Evolutionary conservation across 2,113 vertebrate genomes (phyloP), one percentile per base, ranked within the genome.

Genomic region (Casuarius casuarius): DNA sequence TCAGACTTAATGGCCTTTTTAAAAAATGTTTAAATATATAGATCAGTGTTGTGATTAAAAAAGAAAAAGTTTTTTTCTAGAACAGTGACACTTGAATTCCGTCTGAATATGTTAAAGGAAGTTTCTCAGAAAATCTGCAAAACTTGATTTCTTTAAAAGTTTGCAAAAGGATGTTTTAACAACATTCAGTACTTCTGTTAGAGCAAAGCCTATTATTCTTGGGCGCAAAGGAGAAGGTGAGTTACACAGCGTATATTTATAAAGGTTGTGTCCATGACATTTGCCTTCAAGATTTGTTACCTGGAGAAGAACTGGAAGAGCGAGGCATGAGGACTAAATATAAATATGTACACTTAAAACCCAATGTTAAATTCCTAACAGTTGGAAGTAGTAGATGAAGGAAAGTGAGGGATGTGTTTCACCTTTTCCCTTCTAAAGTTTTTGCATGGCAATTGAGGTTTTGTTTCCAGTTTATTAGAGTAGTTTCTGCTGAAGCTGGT

Each of bases 391-490:
- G 79, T n/a, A 29, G 29, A 72, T 38, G 73, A 28, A 52, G 70
- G 80, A 86, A 67, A 15, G 67, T 0, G 20, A 92, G 40, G 59
- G 9, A 26, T 49, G 9, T 18, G 13, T 31, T 38, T 70, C 40
- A 72, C 13, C 31, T 70, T 71, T 72, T 51, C 49, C 49, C 46
- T 89, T 91, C 31, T 61, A 12, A 40, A 18, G 42, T 49, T 44
- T 52, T 33, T 81, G 52, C 16, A 2, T 35, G 63, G 79, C 16
- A 54, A 20, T 77, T 11, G 15, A 38, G 59, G 44, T 88, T 95
- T 97, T 96, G 87, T 97, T 90, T 94, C 80, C 67, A 78, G 78
- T 76, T 90, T 54, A 56, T 71, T n/a, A 21, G 77, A 40, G 78
- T 35, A 59, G 72, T 63, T 91, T 95, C 84, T 96, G 93, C 82